A percentile compares a stretch with the other conserved stretches of the same genome.
These are phyloP conservation scores for Notoglanidium macrostoma DNA, from an alignment of 2,797 vertebrate species.

Conservation along the genomic window DNA sequence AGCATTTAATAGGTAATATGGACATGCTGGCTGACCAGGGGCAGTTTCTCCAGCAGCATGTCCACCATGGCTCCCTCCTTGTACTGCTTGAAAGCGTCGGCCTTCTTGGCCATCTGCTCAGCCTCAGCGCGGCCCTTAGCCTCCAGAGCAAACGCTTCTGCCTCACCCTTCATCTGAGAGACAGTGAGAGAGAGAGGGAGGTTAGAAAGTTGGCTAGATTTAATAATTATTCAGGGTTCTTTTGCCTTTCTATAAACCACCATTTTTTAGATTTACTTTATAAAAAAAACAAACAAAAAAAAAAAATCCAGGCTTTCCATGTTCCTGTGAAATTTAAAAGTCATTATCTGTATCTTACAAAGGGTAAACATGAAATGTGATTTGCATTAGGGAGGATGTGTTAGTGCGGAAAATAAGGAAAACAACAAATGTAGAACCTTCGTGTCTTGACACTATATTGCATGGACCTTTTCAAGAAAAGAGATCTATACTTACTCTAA, in stretches of 20 bases:
- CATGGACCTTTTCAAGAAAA: not conserved
- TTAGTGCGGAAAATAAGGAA: not conserved
- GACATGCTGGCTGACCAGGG: conserved; percentile 75
- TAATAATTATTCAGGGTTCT: not conserved
- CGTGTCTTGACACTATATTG: too few species aligned
- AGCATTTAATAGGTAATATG: not conserved
- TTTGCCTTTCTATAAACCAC: not conserved
- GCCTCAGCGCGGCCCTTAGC: conserved; percentile 88
- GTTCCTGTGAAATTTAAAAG: not conserved
- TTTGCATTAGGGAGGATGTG: not conserved
- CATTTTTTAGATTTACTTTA: not conserved
- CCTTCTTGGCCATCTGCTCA: conserved; percentile 91
- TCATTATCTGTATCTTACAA: not conserved
- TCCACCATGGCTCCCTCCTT: conserved; percentile 91
- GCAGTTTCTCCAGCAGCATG: conserved; percentile 91
- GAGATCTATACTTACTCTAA: conserved; percentile 74
- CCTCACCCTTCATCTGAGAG: conserved; percentile 86
- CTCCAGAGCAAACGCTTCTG: conserved; percentile 84
- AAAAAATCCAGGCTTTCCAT: not conserved
- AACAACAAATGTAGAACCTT: not conserved
- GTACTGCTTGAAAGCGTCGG: conserved; percentile 88
- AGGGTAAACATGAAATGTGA: not conserved
- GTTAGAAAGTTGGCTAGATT: not conserved
- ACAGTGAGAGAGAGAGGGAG: not conserved
- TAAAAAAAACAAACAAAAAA: too few species aligned